These are phyloP conservation scores for Cinclus cinclus DNA, from an alignment of 2,113 vertebrate species.

Conservation along the genomic window DNA sequence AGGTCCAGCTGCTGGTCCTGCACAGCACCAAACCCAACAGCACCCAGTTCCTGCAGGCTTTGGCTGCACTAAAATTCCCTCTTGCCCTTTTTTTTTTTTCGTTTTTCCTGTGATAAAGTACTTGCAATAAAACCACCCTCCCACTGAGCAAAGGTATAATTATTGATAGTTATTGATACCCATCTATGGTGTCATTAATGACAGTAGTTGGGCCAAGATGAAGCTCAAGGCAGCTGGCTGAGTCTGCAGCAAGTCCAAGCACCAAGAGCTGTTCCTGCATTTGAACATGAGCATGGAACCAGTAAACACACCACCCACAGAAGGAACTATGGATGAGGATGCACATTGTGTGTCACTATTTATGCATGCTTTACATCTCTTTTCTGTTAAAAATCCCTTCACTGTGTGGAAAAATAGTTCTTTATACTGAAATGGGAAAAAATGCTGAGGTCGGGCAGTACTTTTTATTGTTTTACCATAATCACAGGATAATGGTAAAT, in stretches of 20 bases:
- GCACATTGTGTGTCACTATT: background rate
- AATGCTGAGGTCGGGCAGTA: background rate
- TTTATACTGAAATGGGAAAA: background rate
- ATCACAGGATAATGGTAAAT: background rate
- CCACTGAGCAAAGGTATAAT: background rate
- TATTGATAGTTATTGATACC: background rate
- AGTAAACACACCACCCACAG: background rate
- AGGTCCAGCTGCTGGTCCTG: background rate
- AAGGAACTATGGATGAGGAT: background rate
- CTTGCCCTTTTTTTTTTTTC: background rate
- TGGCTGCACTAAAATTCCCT: background rate
- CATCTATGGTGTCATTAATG: background rate
- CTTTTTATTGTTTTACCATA: background rate
- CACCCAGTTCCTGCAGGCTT: background rate
- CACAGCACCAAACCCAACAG: background rate
- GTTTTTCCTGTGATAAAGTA: background rate
- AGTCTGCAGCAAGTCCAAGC: background rate
- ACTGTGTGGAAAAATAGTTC: background rate
- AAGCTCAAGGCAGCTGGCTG: background rate
- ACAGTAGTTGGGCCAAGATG: background rate
- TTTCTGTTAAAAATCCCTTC: background rate
- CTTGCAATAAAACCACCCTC: background rate
- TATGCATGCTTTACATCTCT: background rate
- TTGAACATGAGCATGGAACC: background rate
- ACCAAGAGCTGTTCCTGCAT: background rate